These are phyloP conservation scores for Dynastes tityus DNA, from an alignment of 2,888 invertebrate genomes.

Conservation along the genomic window DNA sequence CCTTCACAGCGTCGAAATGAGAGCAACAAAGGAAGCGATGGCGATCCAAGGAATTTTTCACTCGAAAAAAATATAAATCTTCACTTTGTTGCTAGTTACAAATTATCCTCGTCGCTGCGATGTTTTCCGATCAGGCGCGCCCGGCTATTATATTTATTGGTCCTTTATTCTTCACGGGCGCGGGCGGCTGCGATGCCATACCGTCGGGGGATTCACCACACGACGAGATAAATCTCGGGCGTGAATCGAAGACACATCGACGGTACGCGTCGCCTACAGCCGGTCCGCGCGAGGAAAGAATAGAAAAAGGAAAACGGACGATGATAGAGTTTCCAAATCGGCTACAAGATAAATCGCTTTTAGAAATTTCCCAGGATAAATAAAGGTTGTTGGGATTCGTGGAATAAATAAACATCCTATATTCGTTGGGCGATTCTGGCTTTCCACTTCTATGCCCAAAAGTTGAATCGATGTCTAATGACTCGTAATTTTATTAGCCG, in stretches of 20 bases:
- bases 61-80: constrained; percentile 35
- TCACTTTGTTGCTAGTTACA: constrained; percentile 34
- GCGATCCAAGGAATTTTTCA: constrained; percentile 6
- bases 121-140: constrained; percentile 32
- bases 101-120: constrained; percentile 34
- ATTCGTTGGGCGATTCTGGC: too few relatives aligned
- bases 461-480: too few relatives aligned
- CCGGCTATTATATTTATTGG: constrained; percentile 42
- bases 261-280: not conserved
- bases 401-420: not conserved
- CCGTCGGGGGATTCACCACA: not conserved
- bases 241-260: constrained; percentile 21
- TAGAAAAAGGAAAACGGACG: constrained; percentile 14
- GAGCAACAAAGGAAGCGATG: not conserved
- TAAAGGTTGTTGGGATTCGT: constrained; percentile 13
- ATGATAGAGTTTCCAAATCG: constrained; percentile 43
- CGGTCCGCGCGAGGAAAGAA: not conserved
- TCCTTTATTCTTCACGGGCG: constrained; percentile 34
- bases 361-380: constrained; percentile 34
- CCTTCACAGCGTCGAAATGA: too few relatives aligned
- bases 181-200: not conserved
- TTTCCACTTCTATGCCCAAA: too few relatives aligned
- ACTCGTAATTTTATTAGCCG: too few relatives aligned
- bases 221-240: constrained; percentile 33
- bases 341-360: constrained; percentile 36